These are phyloP conservation scores for Cremastobaeus sp. DNA, from an alignment of 2,888 invertebrate species.

Conservation along the genomic window DNA sequence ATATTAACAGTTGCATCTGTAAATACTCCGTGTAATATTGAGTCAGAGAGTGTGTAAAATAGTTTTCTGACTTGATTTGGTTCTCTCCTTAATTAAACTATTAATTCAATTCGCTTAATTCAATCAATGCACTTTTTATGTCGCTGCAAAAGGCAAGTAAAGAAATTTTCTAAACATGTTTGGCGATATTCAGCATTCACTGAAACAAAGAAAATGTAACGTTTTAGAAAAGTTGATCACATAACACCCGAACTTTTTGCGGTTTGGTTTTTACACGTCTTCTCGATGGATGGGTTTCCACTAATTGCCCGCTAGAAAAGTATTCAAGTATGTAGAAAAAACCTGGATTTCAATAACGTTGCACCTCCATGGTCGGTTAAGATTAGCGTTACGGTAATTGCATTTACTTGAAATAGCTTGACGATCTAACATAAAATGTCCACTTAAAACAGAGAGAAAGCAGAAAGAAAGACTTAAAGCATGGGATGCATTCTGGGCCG, in stretches of 20 bases:
- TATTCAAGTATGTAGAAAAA: constrained; percentile 10
- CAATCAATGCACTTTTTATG: too few species aligned
- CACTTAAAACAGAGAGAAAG: constrained; percentile 77
- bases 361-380: constrained; percentile 35
- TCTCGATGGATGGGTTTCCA: constrained; percentile 7
- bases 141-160: neutral
- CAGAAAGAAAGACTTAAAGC: constrained; percentile 77
- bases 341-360: constrained; percentile 25
- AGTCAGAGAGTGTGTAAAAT: too few species aligned
- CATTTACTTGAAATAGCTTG: constrained; percentile 73
- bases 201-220: constrained; percentile 1
- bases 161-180: neutral
- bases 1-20: too few species aligned
- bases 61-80: too few species aligned
- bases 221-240: neutral
- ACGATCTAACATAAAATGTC: constrained; percentile 77
- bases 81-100: too few species aligned
- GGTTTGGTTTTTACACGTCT: constrained; percentile 10
- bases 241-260: constrained; percentile 4
- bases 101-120: too few species aligned
- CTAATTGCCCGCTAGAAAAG: constrained; percentile 13
- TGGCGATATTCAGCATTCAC: neutral
- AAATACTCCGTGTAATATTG: too few species aligned
- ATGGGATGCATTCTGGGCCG: constrained; percentile 78
- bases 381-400: constrained; percentile 62